Conservation (phyloP, 2,113 vertebrate species). For the Ifrita kowaldi region DNA sequence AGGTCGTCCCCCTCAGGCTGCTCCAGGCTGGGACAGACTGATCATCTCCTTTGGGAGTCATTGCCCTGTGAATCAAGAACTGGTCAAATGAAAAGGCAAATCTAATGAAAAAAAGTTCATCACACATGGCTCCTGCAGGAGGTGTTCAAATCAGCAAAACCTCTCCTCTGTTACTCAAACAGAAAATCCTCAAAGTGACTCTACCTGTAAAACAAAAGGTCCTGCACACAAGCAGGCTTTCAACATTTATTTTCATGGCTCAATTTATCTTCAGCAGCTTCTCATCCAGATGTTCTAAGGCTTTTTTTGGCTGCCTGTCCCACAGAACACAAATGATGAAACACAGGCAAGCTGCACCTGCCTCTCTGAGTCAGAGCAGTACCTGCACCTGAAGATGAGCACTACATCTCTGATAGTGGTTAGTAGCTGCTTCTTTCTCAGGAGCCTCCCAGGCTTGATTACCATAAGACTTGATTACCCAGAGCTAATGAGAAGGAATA, state of each 20-base stretch:
- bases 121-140: not conserved
- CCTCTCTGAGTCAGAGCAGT: not conserved
- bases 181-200: not conserved
- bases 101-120: not conserved
- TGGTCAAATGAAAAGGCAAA: not conserved
- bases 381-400: not conserved
- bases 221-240: not conserved
- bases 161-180: not conserved
- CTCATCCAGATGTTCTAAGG: not conserved
- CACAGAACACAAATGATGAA: not conserved
- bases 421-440: not conserved
- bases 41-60: not conserved
- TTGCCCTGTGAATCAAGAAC: not conserved
- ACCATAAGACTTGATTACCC: not conserved
- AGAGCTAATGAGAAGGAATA: conserved; percentile 30
- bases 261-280: not conserved
- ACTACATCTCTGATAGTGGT: not conserved
- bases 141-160: not conserved
- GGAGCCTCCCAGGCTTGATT: not conserved
- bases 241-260: not conserved
- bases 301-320: not conserved
- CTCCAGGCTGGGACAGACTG: not conserved
- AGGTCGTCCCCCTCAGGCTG: not conserved
- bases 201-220: not conserved
- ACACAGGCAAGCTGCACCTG: not conserved